A percentile compares a stretch with the other conserved stretches of the same genome.
Conservation (phyloP, 2,113 vertebrate genomes). For the Gallinago media region DNA sequence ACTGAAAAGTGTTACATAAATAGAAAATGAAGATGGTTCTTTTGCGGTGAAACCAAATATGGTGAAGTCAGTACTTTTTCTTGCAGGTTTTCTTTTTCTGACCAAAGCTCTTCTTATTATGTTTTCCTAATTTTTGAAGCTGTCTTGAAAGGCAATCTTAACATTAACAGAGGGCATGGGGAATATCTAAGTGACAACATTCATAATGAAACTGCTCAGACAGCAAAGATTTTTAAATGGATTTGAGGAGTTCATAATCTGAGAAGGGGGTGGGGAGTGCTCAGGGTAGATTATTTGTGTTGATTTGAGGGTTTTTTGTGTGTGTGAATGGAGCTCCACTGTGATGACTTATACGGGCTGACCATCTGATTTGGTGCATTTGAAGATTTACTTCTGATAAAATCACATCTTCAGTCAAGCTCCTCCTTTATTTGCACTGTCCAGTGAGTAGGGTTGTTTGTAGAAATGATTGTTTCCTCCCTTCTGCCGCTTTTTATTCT, state of each 20-base stretch:
- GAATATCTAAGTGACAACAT: not conserved
- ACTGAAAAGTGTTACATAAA: not conserved
- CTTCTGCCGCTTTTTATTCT: not conserved
- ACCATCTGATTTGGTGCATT: rapidly evolving
- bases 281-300: not conserved
- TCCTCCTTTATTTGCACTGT: not conserved
- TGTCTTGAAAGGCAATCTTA: not conserved
- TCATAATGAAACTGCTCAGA: not conserved
- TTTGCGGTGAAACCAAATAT: not conserved
- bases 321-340: not conserved
- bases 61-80: not conserved
- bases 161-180: not conserved
- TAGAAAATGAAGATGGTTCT: not conserved
- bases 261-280: rapidly evolving
- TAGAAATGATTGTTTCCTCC: not conserved
- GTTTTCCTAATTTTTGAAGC: not conserved
- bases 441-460: not conserved
- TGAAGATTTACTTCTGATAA: not conserved
- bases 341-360: not conserved
- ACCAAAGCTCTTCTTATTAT: not conserved
- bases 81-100: not conserved
- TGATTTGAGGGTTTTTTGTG: not conserved
- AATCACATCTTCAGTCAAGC: not conserved
- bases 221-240: not conserved
- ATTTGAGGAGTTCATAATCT: not conserved